These are phyloP conservation scores for Isaurus tuberculatus DNA, from an alignment of 92 coral and sea anemone genomes.

Conservation along the genomic window DNA sequence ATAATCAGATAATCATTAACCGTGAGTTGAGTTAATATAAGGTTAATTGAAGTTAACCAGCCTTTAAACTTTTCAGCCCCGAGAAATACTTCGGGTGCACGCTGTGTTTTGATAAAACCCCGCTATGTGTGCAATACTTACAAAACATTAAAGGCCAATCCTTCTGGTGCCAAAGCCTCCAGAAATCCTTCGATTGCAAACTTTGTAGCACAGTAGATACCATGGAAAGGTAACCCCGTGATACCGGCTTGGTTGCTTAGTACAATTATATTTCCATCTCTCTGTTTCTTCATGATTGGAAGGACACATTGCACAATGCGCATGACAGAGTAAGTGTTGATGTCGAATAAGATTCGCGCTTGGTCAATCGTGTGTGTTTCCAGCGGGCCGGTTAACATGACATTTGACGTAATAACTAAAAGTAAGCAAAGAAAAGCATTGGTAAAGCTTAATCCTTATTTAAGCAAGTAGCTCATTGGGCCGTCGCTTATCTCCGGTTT, in stretches of 20 bases:
- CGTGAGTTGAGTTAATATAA: too few species aligned
- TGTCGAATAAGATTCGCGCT: conserved; percentile 87
- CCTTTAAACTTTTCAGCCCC: too few species aligned
- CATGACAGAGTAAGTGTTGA: conserved; percentile 86
- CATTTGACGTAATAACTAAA: conserved; percentile 91
- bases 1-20: too few species aligned
- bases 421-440: background rate
- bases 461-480: too few species aligned
- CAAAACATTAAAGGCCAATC: conserved; percentile 90
- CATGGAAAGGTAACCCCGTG: conserved; percentile 91
- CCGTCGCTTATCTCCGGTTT: too few species aligned
- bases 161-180: conserved; percentile 95
- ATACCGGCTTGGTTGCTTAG: conserved; percentile 97
- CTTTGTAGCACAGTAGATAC: conserved; percentile 92
- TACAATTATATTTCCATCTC: conserved; percentile 87
- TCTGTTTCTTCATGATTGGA: conserved; percentile 91
- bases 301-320: conserved; percentile 76
- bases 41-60: too few species aligned
- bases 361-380: conserved; percentile 96
- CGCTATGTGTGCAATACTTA: conserved; percentile 59
- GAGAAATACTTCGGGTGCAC: background rate
- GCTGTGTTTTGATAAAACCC: background rate
- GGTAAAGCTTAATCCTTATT: too few species aligned
- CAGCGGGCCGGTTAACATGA: conserved; percentile 86
- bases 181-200: conserved; percentile 98